Conservation (phyloP, 2,113 vertebrate species). For the Cyanistes caeruleus region DNA sequence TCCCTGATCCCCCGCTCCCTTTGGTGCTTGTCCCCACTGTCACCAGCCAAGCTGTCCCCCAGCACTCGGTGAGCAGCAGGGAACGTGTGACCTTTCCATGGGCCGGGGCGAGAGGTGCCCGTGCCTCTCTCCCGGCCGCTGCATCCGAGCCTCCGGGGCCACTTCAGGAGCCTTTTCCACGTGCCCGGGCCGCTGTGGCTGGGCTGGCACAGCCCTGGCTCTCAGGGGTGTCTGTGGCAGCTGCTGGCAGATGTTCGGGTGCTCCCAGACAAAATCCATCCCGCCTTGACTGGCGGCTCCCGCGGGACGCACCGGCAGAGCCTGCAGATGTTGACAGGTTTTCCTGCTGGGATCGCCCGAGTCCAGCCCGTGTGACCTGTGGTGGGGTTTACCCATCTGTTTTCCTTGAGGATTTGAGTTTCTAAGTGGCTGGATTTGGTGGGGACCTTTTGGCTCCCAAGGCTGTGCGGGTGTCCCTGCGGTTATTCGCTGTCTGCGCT, state of each 20-base stretch:
- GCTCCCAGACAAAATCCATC: not conserved
- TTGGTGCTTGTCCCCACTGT: not conserved
- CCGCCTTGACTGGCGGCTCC: not conserved
- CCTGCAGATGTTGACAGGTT: not conserved
- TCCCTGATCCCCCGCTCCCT: not conserved
- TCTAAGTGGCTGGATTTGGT: not conserved
- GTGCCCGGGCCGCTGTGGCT: not conserved
- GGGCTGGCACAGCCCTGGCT: not conserved
- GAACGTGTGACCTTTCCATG: not conserved
- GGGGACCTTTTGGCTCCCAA: not conserved
- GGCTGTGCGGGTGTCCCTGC: not conserved
- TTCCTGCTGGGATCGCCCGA: not conserved
- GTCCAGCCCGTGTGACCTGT: not conserved
- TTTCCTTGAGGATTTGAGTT: not conserved
- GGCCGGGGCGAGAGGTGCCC: not conserved
- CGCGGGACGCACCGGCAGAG: not conserved
- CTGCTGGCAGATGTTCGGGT: not conserved
- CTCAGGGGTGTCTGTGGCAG: not conserved
- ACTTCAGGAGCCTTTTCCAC: rapidly evolving
- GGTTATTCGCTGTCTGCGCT: not conserved
- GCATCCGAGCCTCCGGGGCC: rapidly evolving
- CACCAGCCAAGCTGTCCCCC: not conserved
- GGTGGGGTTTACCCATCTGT: not conserved
- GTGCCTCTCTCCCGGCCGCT: not conserved
- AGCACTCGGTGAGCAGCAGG: rapidly evolving